phyloP scores from a whole-genome alignment of 2,797 vertebrate species.

The Takifugu rubripes region DNA sequence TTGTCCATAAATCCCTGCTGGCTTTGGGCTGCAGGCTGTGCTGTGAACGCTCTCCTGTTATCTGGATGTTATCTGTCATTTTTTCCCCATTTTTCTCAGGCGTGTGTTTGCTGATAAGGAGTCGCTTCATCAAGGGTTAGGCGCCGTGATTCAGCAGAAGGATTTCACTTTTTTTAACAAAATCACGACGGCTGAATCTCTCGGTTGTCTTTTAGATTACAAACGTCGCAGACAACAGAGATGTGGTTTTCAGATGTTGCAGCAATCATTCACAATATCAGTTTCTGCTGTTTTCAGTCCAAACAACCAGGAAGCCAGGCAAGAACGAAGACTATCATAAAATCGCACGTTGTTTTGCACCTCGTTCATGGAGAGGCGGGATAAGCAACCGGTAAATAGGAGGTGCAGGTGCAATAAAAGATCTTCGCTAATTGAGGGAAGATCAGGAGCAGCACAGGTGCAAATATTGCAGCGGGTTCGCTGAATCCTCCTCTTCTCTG shows the following conservation, averaged over 20 bases:
- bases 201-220: no score
- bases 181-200: no score
- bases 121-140: conserved; percentile 35
- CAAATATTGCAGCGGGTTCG: conserved; percentile 44
- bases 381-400: conserved; percentile 13
- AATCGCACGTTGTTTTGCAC: not conserved
- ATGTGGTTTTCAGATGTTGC: conserved; percentile 15
- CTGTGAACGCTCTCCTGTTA: conserved; percentile 26
- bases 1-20: conserved; percentile 55
- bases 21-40: conserved; percentile 24
- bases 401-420: conserved; percentile 50
- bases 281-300: conserved; percentile 38
- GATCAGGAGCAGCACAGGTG: conserved; percentile 36
- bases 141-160: not conserved
- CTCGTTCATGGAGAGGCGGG: conserved; percentile 9
- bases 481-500: conserved; percentile 40
- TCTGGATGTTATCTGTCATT: conserved; percentile 43
- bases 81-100: conserved; percentile 51
- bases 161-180: no score
- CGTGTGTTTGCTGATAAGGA: conserved; percentile 56
- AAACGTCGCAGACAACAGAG: not conserved
- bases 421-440: conserved; percentile 48
- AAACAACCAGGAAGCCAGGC: conserved; percentile 10
- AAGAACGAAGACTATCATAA: not conserved
- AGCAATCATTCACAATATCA: conserved; percentile 27